phyloP scores from a whole-genome alignment of 2,113 vertebrate species.

The Athene cunicularia region DNA sequence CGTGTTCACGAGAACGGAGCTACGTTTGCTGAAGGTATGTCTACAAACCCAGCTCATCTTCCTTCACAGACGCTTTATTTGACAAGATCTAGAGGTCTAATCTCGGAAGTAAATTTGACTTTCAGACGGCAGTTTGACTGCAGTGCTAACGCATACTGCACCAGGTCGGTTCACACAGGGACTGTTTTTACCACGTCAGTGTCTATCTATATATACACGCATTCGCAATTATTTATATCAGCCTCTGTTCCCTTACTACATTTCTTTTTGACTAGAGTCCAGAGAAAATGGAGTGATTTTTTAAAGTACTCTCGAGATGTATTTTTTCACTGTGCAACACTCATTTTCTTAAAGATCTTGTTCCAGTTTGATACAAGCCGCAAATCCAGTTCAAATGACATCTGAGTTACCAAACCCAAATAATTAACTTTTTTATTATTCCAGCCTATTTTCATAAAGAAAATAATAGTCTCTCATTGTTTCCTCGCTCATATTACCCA shows the following conservation, averaged over 20 bases:
- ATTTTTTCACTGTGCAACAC: not conserved
- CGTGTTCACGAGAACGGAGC: rapidly evolving
- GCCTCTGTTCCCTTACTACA: not conserved
- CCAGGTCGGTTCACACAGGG: no score
- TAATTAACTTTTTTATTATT: not conserved
- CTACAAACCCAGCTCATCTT: rapidly evolving
- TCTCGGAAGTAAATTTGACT: not conserved
- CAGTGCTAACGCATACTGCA: rapidly evolving
- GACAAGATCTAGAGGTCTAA: not conserved
- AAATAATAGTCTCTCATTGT: not conserved
- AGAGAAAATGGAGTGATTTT: not conserved
- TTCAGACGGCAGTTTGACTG: no score
- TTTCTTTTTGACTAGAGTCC: not conserved
- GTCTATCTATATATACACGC: not conserved
- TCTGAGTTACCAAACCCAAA: not conserved
- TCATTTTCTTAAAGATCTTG: not conserved
- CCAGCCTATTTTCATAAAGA: not conserved
- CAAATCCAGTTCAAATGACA: not conserved
- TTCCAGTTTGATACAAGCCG: not conserved
- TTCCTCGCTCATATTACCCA: not conserved
- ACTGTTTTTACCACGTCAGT: not conserved
- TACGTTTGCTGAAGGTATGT: rapidly evolving
- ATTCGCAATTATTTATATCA: not conserved
- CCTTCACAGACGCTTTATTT: not conserved
- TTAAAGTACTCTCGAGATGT: not conserved